Evolutionary conservation across 2,888 invertebrate species (phyloP).

Genomic region (Aplocera efformata): DNA sequence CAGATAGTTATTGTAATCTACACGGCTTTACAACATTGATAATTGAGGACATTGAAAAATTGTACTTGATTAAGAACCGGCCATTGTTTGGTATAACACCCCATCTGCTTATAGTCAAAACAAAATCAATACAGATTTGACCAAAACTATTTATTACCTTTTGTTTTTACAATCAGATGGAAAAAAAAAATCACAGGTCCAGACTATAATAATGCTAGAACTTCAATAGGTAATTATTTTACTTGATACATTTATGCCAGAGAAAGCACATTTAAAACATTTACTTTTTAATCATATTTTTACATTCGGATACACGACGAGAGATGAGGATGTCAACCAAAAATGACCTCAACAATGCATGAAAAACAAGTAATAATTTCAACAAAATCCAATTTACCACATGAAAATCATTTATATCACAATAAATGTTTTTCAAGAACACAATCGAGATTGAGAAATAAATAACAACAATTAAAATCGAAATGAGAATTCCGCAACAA

Average conservation of each 20-base stretch:
- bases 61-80: constrained; percentile 44
- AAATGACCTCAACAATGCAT: constrained; percentile 5
- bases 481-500: neutral
- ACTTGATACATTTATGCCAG: no score
- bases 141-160: no score
- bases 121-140: no score
- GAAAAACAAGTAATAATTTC: constrained; percentile 13
- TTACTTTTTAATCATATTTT: no score
- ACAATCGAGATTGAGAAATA: constrained; percentile 13
- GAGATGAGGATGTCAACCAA: constrained; percentile 5
- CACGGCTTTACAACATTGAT: constrained; percentile 42
- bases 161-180: no score
- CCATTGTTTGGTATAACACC: constrained; percentile 11
- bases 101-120: neutral
- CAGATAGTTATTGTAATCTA: constrained; percentile 48
- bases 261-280: no score
- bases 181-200: no score
- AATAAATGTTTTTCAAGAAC: constrained; percentile 7
- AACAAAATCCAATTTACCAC: constrained; percentile 13
- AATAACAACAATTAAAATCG: constrained; percentile 13
- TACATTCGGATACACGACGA: no score
- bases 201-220: no score
- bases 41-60: constrained; percentile 37
- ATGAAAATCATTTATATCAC: constrained; percentile 10
- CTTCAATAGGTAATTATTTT: no score